Base-by-base conservation (phyloP, 2,113 vertebrate species). In the Chroicocephalus ridibundus region DNA sequence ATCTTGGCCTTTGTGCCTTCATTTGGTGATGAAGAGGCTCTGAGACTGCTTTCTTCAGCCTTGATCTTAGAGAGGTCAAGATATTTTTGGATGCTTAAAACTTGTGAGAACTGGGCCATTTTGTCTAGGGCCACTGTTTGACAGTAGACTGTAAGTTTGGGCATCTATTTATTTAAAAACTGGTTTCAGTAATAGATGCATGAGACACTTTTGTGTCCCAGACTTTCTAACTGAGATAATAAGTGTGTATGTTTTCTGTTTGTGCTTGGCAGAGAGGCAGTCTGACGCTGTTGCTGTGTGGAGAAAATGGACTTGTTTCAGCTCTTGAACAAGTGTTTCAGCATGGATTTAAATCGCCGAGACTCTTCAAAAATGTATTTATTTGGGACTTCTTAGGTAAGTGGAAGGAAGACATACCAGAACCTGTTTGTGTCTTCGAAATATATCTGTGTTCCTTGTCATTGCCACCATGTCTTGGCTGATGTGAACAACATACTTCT, bases 331-430 rank as follows among this genome's bases (percentile, higher is more conserved):
- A 99, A 93, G 99, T 99, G 94, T 99, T 99, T 95, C 99, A 99
- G 96, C 99, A 99, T 32, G 99, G 99, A 94, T 99, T 99, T 97
- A 99, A 99, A 95, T 99, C 99, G 11, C 99, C 99, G 0, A 98
- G 99, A 66, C 99, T 99, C 96, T 99, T 99, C 98, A 99, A 99
- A 98, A 99, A 99, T 4, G 98, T 99, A 97, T 99, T 99, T 98
- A 99, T 99, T 96, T 99, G 99, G 99, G 99, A 99, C 97, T 99
- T 99, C 91, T 97, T 99, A 96, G 99, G 99, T 99, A 97, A 98
- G 98, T 95, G 65, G 47, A 74, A 91, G 49, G 60, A 77, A 66
- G 57, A 26, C 22, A 11, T 38, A 47, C 5, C 42, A 51, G 72
- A 88, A 15, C 58, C n/a, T 80, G 12, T 44, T 44, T 34, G 11